These are phyloP conservation scores for Therioaphis trifolii DNA, from an alignment of 2,888 invertebrate species.

Conservation along the genomic window DNA sequence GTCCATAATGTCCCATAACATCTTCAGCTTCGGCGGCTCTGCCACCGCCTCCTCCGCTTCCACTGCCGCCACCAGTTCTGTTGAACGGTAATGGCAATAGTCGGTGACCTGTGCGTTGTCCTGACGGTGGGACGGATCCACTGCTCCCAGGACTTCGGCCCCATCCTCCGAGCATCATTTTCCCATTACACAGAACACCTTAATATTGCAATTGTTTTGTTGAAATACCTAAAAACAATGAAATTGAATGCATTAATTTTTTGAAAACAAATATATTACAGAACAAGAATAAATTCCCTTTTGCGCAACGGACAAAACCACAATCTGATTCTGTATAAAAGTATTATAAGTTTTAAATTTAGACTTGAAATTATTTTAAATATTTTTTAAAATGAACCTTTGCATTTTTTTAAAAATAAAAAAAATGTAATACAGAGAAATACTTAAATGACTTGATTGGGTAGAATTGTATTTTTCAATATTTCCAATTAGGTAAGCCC, in stretches of 20 bases:
- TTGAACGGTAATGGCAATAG: constrained; percentile 54
- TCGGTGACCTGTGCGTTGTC: constrained; percentile 52
- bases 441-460: no score
- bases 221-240: background rate
- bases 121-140: constrained; percentile 56
- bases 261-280: background rate
- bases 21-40: constrained; percentile 69
- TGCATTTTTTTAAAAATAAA: no score
- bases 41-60: constrained; percentile 35
- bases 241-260: background rate
- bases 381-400: no score
- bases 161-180: constrained; percentile 63
- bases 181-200: constrained; percentile 56
- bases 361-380: no score
- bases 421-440: no score
- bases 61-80: constrained; percentile 46
- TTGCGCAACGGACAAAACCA: no score
- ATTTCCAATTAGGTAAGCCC: no score
- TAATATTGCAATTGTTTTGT: background rate
- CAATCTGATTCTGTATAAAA: no score
- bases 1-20: constrained; percentile 71
- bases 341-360: no score
- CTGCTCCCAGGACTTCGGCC: constrained; percentile 64
- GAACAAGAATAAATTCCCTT: no score
- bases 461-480: no score